A percentile compares a stretch with the other conserved stretches of the same genome.
Evolutionary conservation across 2,888 invertebrate genomes (phyloP).

Genomic region (Drosophila incognita): DNA sequence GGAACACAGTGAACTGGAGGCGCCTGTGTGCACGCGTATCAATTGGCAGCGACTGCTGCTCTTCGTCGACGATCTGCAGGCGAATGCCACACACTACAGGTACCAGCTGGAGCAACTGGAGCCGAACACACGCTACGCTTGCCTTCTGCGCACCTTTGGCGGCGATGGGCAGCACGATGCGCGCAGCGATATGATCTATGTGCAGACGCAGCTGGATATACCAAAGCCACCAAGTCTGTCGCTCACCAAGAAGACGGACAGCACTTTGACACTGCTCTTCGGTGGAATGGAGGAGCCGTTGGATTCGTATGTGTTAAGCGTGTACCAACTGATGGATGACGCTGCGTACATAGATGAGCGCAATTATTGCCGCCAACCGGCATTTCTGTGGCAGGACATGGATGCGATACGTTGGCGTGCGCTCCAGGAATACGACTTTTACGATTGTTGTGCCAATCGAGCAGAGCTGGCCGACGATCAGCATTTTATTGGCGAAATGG

Average conservation of each 20-base stretch:
- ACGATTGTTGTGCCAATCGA: slow-evolving; percentile 75
- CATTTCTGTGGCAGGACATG: slow-evolving; percentile 48
- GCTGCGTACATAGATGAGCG: slow-evolving; percentile 85
- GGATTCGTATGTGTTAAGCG: slow-evolving; percentile 81
- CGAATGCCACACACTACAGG: slow-evolving; percentile 66
- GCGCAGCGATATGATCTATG: slow-evolving; percentile 85
- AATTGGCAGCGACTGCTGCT: slow-evolving; percentile 78
- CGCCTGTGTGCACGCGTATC: slow-evolving; percentile 76
- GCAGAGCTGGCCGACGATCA: slow-evolving; percentile 67
- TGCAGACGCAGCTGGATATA: slow-evolving; percentile 87
- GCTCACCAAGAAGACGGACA: slow-evolving; percentile 77
- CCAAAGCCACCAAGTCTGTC: slow-evolving; percentile 84
- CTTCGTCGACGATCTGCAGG: slow-evolving; percentile 63
- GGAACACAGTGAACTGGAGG: slow-evolving; percentile 76
- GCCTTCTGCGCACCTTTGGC: slow-evolving; percentile 89
- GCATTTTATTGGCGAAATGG: slow-evolving; percentile 64
- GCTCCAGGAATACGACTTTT: slow-evolving; percentile 65
- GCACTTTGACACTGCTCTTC: slow-evolving; percentile 87
- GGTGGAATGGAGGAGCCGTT: slow-evolving; percentile 9
- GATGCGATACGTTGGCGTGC: slow-evolving; percentile 35
- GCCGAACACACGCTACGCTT: slow-evolving; percentile 90
- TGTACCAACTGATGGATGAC: slow-evolving; percentile 82
- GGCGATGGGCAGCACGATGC: slow-evolving; percentile 82
- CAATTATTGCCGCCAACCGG: slow-evolving; percentile 85
- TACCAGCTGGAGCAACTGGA: slow-evolving; percentile 86